phyloP scores from a whole-genome alignment of 2,113 vertebrate genomes.

The Halichoerus grypus region DNA sequence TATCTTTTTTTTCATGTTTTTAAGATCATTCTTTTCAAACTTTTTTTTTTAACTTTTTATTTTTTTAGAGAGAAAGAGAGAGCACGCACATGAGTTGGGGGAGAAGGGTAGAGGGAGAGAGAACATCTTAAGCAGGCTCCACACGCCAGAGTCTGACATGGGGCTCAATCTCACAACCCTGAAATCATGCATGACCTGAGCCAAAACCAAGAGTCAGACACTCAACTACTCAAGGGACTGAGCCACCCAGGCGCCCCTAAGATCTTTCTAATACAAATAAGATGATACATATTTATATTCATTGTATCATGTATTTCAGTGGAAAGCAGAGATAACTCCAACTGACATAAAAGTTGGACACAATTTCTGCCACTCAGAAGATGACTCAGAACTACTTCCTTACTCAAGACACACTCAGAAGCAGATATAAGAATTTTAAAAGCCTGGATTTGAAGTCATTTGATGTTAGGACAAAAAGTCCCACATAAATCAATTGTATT shows the following conservation, averaged over 20 bases:
- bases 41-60: not conserved
- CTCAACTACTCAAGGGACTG: not conserved
- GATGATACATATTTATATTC: not conserved
- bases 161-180: not conserved
- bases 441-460: constrained; percentile 29
- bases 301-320: constrained; percentile 18
- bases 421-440: constrained; percentile 28
- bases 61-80: not conserved
- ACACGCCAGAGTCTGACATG: not conserved
- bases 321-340: not conserved
- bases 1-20: not conserved
- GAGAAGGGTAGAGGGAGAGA: not conserved
- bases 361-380: not conserved
- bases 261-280: not conserved
- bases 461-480: constrained; percentile 9
- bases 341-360: constrained; percentile 12
- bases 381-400: constrained; percentile 11
- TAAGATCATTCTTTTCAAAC: not conserved
- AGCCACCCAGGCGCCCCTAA: not conserved
- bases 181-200: not conserved
- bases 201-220: not conserved
- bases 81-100: not conserved
- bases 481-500: constrained; percentile 40
- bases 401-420: constrained; percentile 33
- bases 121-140: not conserved